A percentile compares a stretch with the other conserved stretches of the same genome.
phyloP scores from a whole-genome alignment of 2,113 vertebrate genomes.

The Lophotis ruficrista region DNA sequence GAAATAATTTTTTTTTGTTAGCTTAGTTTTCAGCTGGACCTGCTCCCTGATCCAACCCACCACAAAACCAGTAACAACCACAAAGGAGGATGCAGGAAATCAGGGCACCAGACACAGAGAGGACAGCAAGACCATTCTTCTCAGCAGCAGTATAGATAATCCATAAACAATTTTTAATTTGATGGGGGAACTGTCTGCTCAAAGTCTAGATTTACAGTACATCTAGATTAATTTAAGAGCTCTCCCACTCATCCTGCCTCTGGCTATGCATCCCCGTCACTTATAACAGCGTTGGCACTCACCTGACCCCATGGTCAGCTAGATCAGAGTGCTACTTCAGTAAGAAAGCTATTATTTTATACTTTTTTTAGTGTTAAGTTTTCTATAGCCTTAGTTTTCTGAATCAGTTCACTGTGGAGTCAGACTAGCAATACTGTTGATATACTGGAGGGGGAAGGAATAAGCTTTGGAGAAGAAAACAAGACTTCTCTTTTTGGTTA shows the following conservation, averaged over 20 bases:
- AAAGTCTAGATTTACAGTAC: not conserved
- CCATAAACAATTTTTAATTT: not conserved
- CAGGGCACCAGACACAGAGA: not conserved
- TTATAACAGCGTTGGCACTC: not conserved
- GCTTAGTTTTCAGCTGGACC: not conserved
- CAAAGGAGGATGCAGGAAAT: not conserved
- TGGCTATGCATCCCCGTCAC: not conserved
- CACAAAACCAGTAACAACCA: not conserved
- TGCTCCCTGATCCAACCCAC: not conserved
- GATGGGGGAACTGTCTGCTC: not conserved
- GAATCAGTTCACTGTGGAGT: not conserved
- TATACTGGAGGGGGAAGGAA: not conserved
- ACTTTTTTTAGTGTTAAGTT: not conserved
- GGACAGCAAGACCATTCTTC: not conserved
- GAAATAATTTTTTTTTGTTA: not conserved
- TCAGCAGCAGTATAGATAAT: not conserved
- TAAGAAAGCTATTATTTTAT: not conserved
- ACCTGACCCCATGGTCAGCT: not conserved
- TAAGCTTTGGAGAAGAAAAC: conserved; percentile 6
- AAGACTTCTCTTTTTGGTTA: not conserved
- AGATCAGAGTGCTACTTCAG: not conserved
- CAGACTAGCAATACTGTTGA: not conserved
- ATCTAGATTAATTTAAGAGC: not conserved
- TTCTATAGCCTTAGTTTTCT: not conserved
- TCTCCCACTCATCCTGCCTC: not conserved